Conservation (phyloP, 64 coral and sea anemone species). For the Montipora sp. region DNA sequence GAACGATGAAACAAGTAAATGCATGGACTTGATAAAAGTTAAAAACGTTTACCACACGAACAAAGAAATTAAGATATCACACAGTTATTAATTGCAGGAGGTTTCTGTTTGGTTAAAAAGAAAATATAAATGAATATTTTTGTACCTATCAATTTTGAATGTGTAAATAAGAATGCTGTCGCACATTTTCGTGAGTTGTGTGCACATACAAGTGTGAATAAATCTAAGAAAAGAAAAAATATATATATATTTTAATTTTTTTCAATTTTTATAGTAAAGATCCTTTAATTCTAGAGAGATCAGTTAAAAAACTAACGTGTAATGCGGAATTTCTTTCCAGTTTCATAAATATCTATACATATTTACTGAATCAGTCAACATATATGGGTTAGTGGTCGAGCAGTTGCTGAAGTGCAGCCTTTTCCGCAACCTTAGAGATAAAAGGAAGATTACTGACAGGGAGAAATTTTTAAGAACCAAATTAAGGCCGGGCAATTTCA, state of each 20-base stretch:
- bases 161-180: conserved; percentile 16
- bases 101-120: neutral
- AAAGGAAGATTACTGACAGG: neutral
- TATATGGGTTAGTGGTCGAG: too few species aligned
- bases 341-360: too few species aligned
- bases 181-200: neutral
- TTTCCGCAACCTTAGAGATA: too few species aligned
- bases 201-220: conserved; percentile 17
- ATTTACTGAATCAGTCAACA: too few species aligned
- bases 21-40: neutral
- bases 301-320: too few species aligned
- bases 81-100: neutral
- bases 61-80: neutral
- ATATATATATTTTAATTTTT: too few species aligned
- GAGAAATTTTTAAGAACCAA: neutral
- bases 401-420: too few species aligned
- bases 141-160: neutral
- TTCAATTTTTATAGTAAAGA: too few species aligned
- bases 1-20: neutral
- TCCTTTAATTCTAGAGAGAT: too few species aligned
- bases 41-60: neutral
- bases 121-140: neutral
- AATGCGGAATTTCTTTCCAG: too few species aligned
- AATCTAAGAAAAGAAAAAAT: neutral
- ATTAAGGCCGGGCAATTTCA: neutral